A percentile compares a stretch with the other conserved stretches of the same genome.
These are phyloP conservation scores for Drosophila anceps DNA, from an alignment of 2,888 invertebrate species.

Conservation along the genomic window DNA sequence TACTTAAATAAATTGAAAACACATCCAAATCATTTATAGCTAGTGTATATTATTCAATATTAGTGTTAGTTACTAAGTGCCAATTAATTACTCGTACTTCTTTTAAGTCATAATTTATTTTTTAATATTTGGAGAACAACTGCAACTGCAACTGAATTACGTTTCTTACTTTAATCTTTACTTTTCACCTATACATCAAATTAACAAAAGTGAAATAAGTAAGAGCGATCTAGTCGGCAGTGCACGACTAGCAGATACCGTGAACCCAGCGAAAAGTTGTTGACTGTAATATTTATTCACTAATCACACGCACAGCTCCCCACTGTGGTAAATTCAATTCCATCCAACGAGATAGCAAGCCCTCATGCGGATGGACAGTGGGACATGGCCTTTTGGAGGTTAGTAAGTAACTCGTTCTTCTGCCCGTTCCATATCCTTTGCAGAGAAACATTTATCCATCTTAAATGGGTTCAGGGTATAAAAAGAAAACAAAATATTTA, in stretches of 20 bases:
- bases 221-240: constrained; percentile 2
- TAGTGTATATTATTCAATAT: constrained; percentile 14
- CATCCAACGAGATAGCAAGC: background rate
- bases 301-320: no score
- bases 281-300: background rate
- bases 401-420: no score
- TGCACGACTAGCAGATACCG: constrained; percentile 1
- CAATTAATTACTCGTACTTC: constrained; percentile 32
- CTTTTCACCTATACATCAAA: constrained; percentile 40
- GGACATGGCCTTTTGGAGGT: no score
- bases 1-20: constrained; percentile 41
- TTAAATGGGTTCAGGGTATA: background rate
- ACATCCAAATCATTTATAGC: constrained; percentile 17
- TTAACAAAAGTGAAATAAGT: constrained; percentile 8
- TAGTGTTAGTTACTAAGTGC: constrained; percentile 20
- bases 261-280: background rate
- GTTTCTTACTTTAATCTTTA: constrained; percentile 37
- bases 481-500: constrained; percentile 8
- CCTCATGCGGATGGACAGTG: background rate
- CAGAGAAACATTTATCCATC: no score
- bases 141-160: constrained; percentile 34
- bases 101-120: constrained; percentile 5
- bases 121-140: background rate
- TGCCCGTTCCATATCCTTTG: no score
- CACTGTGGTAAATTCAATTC: background rate